phyloP scores from a whole-genome alignment of 2,888 invertebrate species.

The Xanthia icteritia region DNA sequence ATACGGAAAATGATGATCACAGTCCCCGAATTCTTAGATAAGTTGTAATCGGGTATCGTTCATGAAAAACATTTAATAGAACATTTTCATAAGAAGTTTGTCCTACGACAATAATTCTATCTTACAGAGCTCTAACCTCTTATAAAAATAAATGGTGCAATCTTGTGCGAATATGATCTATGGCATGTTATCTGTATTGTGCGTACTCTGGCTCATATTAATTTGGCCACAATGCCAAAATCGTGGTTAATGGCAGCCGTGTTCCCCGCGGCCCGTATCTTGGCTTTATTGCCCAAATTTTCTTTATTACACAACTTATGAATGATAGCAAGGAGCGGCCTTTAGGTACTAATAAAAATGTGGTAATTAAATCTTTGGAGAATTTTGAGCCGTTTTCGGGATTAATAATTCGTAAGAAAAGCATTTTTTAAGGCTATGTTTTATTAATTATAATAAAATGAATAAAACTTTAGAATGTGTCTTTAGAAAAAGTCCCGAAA shows the following conservation, averaged over 20 bases:
- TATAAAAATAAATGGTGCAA: conserved; percentile 39
- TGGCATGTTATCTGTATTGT: conserved; percentile 51
- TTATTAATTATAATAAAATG: conserved; percentile 26
- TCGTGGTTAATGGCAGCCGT: conserved; percentile 73
- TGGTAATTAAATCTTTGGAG: conserved; percentile 73
- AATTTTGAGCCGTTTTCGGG: conserved; percentile 63
- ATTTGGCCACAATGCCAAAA: conserved; percentile 76
- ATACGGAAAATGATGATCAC: background rate
- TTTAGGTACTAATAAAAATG: conserved; percentile 67
- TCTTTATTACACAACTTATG: conserved; percentile 80
- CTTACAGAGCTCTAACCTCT: conserved; percentile 6
- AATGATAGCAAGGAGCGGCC: conserved; percentile 67
- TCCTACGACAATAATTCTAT: conserved; percentile 12
- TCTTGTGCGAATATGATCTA: conserved; percentile 56
- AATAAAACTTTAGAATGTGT: background rate
- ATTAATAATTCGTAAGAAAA: conserved; percentile 61
- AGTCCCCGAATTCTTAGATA: background rate
- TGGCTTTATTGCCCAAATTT: conserved; percentile 78
- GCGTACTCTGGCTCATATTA: conserved; percentile 72
- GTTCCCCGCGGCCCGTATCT: conserved; percentile 72
- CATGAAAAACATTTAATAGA: conserved; percentile 6
- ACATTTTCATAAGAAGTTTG: conserved; percentile 9
- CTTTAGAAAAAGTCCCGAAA: background rate
- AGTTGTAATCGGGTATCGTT: background rate
- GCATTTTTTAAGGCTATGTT: conserved; percentile 28